phyloP scores from a whole-genome alignment of 1,140 invertebrate species.

The Cylas formicarius region DNA sequence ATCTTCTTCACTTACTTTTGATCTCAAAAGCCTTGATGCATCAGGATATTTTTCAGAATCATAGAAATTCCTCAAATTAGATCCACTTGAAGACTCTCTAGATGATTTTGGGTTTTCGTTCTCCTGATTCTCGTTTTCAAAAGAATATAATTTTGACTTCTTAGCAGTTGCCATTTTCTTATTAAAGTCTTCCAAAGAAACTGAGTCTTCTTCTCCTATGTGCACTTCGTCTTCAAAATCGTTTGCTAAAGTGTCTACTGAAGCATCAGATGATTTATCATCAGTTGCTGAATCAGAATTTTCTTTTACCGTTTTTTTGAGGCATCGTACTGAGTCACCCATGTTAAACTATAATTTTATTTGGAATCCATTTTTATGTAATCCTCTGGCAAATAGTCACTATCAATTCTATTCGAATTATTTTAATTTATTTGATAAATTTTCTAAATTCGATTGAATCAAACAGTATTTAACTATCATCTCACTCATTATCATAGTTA shows the following conservation, averaged over 20 bases:
- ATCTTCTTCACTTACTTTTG: slow-evolving; percentile 29
- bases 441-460: too few relatives aligned
- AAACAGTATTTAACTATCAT: too few relatives aligned
- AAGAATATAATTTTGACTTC: slow-evolving; percentile 62
- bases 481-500: too few relatives aligned
- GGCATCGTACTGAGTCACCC: not conserved
- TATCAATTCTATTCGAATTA: too few relatives aligned
- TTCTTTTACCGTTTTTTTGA: slow-evolving; percentile 3
- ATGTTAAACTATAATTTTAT: too few relatives aligned
- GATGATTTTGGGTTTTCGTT: slow-evolving; percentile 22
- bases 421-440: too few relatives aligned
- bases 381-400: too few relatives aligned
- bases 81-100: slow-evolving; percentile 14
- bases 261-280: slow-evolving; percentile 50
- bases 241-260: slow-evolving; percentile 87
- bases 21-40: slow-evolving; percentile 37
- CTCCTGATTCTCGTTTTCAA: slow-evolving; percentile 45
- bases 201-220: slow-evolving; percentile 88
- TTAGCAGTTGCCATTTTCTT: slow-evolving; percentile 82
- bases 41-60: slow-evolving; percentile 39
- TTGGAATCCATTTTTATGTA: too few relatives aligned
- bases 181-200: slow-evolving; percentile 67
- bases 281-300: slow-evolving; percentile 17
- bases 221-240: slow-evolving; percentile 94
- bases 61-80: slow-evolving; percentile 32